Evolutionary conservation across 2,888 invertebrate species (phyloP).

Genomic region (Clistopyga incitator): DNA sequence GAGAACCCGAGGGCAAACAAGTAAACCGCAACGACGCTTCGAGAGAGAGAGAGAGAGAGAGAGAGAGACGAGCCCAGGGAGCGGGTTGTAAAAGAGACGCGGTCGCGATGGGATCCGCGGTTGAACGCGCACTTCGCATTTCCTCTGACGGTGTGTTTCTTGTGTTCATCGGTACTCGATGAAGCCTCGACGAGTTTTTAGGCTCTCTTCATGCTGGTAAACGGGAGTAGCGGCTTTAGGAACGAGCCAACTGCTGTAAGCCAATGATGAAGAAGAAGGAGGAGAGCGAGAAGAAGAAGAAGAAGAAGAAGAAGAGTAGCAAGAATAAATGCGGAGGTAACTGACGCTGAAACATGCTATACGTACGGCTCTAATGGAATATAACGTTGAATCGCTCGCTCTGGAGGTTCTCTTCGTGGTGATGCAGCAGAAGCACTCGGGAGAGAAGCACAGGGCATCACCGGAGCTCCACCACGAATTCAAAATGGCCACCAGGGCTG

Average conservation of each 20-base stretch:
- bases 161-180: conserved; percentile 13
- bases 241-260: neutral
- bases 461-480: conserved; percentile 60
- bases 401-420: conserved; percentile 6
- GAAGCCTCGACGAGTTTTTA: conserved; percentile 36
- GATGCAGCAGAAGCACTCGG: conserved; percentile 34
- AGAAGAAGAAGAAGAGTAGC: conserved; percentile 1
- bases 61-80: no score
- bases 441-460: conserved; percentile 31
- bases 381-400: conserved; percentile 38
- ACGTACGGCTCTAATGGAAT: conserved; percentile 46
- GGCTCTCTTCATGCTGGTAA: conserved; percentile 10
- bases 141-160: conserved; percentile 2
- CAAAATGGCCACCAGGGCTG: conserved; percentile 70
- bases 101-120: conserved; percentile 34
- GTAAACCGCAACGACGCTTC: conserved; percentile 55
- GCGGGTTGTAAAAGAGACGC: conserved; percentile 33
- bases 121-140: conserved; percentile 5
- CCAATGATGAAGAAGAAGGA: conserved; percentile 14
- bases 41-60: no score
- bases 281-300: conserved; percentile 1
- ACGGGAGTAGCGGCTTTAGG: conserved; percentile 11
- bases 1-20: conserved; percentile 55
- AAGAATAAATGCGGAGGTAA: conserved; percentile 40
- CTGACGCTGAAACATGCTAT: conserved; percentile 30